Evolutionary conservation across 2,113 vertebrate genomes (phyloP), one percentile per base, ranked within the genome.

Genomic region (Polypterus senegalus): DNA sequence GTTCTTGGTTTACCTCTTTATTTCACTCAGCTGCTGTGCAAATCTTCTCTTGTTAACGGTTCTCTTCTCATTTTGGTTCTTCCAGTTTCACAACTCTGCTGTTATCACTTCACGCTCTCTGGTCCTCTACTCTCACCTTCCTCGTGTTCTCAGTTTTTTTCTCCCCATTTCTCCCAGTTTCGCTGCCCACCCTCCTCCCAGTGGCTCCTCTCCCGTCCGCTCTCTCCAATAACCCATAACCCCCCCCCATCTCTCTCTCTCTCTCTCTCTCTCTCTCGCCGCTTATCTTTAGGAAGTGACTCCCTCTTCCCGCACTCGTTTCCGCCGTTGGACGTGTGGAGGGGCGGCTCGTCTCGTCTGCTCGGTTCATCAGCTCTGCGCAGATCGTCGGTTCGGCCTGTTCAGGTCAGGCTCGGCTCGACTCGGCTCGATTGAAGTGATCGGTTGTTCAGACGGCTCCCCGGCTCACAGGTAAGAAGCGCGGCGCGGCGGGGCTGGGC

Each of bases 201-300:
- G 4, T 46, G 8, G 27, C 4, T 52, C 47, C 11, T 1, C 0
- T n/a, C 43, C 49, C 45, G 47, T 1, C 53, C 3, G 1, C 10
- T 6, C 52, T 48, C 10, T 49, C 43, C 7, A 59, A 63, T 57
- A 27, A 27, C 27, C 27, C 27, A n/a, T n/a, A n/a, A n/a, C 61
- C 53, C 49, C 27, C 27, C 27, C 27, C 27, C 27, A 27, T 27
- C 27, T 27, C 27, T 27, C 27, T 54, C 74, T 73, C 63, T 49
- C 75, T 75, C 71, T 2, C 77, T 46, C 49, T 9, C 64, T 9
- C 51, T 0, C 59, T 60, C 62, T 47, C 9, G 47, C 3, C 68
- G 69, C 73, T 77, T 74, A 73, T 80, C 78, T 67, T 70, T 73
- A 70, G n/a, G 27, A 78, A 73, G 77, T 0, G 74, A 78, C 78